Conservation (phyloP, 2,888 invertebrate species). For the Parthenolecanium corni region DNA sequence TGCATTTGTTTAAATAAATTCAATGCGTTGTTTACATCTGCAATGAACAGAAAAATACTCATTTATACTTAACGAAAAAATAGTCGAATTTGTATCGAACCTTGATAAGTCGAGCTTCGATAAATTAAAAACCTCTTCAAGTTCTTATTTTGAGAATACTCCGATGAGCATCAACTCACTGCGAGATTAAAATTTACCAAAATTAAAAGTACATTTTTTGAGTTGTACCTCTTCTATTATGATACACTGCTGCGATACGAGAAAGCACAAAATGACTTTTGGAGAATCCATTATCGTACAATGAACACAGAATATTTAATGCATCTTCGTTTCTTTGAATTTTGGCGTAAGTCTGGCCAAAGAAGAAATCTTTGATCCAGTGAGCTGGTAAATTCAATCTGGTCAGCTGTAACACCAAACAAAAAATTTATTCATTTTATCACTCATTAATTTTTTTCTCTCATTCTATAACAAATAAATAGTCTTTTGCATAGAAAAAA, state of each 20-base stretch:
- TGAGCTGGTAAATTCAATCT: conserved; percentile 57
- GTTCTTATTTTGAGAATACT: no score
- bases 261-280: conserved; percentile 80
- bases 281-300: conserved; percentile 67
- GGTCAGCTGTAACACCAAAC: conserved; percentile 37
- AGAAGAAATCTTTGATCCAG: conserved; percentile 90
- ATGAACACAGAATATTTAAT: conserved; percentile 62
- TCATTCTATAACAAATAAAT: no score
- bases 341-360: conserved; percentile 80
- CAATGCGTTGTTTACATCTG: conserved; percentile 27
- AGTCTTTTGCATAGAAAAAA: no score
- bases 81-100: no score
- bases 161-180: no score
- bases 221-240: conserved; percentile 68
- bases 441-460: no score
- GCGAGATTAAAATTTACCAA: no score
- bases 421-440: not conserved
- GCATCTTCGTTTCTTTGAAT: conserved; percentile 83
- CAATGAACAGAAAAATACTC: conserved; percentile 18
- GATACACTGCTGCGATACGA: conserved; percentile 84
- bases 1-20: conserved; percentile 24
- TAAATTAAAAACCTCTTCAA: no score
- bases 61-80: no score
- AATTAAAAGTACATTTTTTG: no score
- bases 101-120: no score